Percentiles rank a stretch among this genome's conserved stretches.
phyloP scores from a whole-genome alignment of 23 tunicate genomes.

The Phallusia fumigata region DNA sequence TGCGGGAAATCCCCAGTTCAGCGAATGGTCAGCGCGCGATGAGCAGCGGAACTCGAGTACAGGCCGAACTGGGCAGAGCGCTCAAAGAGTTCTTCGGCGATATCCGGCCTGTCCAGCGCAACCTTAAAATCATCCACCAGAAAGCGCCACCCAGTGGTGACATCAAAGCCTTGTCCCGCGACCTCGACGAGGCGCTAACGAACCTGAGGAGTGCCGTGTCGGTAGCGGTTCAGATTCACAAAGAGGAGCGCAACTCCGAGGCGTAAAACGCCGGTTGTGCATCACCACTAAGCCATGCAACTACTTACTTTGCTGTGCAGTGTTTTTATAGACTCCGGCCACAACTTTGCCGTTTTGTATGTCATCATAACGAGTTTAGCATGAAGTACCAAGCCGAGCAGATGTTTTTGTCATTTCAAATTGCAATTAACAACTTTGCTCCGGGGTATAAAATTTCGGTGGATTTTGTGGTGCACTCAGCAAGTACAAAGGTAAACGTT shows the following conservation, averaged over 20 bases:
- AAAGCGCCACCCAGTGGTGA: background rate
- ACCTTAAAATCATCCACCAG: slow-evolving; percentile 25
- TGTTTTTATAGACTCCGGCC: too few relatives aligned
- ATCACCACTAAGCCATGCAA: background rate
- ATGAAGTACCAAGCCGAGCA: too few relatives aligned
- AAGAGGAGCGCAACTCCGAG: slow-evolving; percentile 34
- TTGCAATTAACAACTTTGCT: too few relatives aligned
- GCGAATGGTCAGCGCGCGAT: background rate
- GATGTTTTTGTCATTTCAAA: too few relatives aligned
- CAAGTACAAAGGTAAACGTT: too few relatives aligned
- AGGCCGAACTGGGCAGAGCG: slow-evolving; percentile 72
- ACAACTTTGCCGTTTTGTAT: too few relatives aligned
- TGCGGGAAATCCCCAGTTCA: background rate
- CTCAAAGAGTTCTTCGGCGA: slow-evolving; percentile 56
- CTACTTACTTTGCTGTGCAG: background rate
- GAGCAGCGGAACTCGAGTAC: slow-evolving; percentile 23
- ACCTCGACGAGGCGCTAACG: slow-evolving; percentile 29
- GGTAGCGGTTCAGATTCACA: slow-evolving; percentile 36
- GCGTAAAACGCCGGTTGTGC: background rate
- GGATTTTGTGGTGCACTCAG: too few relatives aligned
- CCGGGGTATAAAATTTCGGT: too few relatives aligned
- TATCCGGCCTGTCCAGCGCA: slow-evolving; percentile 39
- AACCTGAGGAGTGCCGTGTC: slow-evolving; percentile 45
- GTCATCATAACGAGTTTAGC: too few relatives aligned
- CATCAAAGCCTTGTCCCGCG: background rate